Evolutionary conservation across 92 coral and sea anemone genomes (phyloP).

Genomic region (Epizoanthus stellaris): DNA sequence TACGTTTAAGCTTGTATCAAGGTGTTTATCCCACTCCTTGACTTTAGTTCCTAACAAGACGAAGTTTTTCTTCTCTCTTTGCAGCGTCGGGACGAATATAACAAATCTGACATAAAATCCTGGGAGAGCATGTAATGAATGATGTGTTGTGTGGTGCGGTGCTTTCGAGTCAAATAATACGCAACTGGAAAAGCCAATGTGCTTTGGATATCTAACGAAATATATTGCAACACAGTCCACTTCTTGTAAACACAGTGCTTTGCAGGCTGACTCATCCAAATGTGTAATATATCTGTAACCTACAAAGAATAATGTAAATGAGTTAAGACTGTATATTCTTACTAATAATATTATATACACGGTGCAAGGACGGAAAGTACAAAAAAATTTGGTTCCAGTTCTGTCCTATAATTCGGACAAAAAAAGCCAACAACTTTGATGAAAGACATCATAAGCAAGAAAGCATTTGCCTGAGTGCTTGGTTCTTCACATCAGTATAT

Average conservation of each 20-base stretch:
- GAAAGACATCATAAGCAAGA: too few species aligned
- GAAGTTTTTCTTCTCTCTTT: slow-evolving; percentile 34
- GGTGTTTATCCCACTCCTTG: slow-evolving; percentile 11
- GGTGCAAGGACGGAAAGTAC: too few species aligned
- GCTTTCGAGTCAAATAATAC: not conserved
- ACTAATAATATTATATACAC: too few species aligned
- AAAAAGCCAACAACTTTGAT: too few species aligned
- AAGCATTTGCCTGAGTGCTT: too few species aligned
- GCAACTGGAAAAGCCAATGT: not conserved
- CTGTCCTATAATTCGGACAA: too few species aligned
- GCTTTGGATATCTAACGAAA: too few species aligned
- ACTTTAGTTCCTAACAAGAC: slow-evolving; percentile 18
- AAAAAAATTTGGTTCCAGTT: too few species aligned
- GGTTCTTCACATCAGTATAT: too few species aligned
- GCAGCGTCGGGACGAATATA: slow-evolving; percentile 52
- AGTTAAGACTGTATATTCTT: too few species aligned
- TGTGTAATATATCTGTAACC: not conserved
- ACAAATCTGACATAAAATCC: not conserved
- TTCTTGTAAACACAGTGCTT: slow-evolving; percentile 43
- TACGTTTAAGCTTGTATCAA: not conserved
- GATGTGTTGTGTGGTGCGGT: too few species aligned
- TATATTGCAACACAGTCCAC: slow-evolving; percentile 38
- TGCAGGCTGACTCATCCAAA: slow-evolving; percentile 37
- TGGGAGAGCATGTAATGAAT: too few species aligned
- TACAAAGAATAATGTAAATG: not conserved